Evolutionary conservation across 1,140 invertebrate species (phyloP), one percentile per base, ranked within the genome.

Genomic region (Papilio machaon): DNA sequence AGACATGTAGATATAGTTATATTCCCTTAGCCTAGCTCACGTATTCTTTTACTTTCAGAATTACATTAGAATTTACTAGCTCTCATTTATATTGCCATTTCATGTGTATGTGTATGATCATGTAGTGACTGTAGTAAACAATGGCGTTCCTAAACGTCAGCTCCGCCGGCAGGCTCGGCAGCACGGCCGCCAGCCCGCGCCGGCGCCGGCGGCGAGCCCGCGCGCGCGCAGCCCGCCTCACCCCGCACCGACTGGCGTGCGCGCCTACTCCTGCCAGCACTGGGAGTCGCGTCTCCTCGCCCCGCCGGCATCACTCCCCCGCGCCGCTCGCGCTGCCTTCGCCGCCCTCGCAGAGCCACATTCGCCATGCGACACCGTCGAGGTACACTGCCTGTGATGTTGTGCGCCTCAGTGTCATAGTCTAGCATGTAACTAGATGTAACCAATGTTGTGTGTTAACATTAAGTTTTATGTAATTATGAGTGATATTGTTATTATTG

Each of bases 251-350:
- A 93, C 89, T 89, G 93, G 93, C 84, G 93, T 95, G 81, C 92
- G 94, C 84, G 93, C 94, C 47, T 95, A 94, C 89, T 94, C 94
- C 84, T 95, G 94, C 88, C 92, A 94, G 85, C 94, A 95, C 85
- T 95, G 94, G 94, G 94, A 95, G 86, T 91, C 94, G 17, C 89
- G 90, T 43, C 90, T 95, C 77, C 85, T 82, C 79, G 91, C 89
- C 80, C 91, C 91, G 46, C 87, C 88, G 84, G 89, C 88, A 78
- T 84, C 88, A 76, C 85, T 87, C 74, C 85, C 86, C 82, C 87
- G 64, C 91, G 46, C 87, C 89, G 83, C 89, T 87, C 78, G 83
- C 88, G 85, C 85, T 81, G 86, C 88, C 85, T 87, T 91, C 85
- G 85, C 89, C 80, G 85, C 87, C 80, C 82, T 82, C 82, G 82